Conservation (phyloP, 2,888 invertebrate genomes). For the Torymus texanus region DNA sequence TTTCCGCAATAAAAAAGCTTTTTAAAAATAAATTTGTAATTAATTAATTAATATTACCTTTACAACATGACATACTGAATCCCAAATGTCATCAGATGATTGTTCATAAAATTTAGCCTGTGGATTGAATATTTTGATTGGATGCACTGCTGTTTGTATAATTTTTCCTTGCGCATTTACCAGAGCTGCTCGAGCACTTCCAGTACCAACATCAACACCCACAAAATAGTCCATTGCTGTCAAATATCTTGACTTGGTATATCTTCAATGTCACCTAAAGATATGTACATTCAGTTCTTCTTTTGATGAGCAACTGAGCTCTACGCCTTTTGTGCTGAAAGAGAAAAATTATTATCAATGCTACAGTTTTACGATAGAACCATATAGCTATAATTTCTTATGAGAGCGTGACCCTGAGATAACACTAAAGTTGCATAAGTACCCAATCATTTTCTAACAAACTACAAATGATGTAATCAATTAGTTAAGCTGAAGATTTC, state of each 20-base stretch:
- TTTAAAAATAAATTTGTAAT: slow-evolving; percentile 19
- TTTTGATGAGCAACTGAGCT: slow-evolving; percentile 20
- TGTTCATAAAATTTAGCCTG: slow-evolving; percentile 89
- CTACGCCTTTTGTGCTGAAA: slow-evolving; percentile 19
- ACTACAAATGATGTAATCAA: neutral
- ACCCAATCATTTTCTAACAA: neutral
- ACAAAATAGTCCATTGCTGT: slow-evolving; percentile 79
- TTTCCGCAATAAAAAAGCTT: neutral
- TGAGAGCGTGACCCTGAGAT: slow-evolving; percentile 66
- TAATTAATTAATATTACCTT: slow-evolving; percentile 78
- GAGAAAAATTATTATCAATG: slow-evolving; percentile 58
- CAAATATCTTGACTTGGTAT: neutral
- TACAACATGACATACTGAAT: slow-evolving; percentile 83
- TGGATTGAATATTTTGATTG: slow-evolving; percentile 87
- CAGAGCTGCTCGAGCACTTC: slow-evolving; percentile 91
- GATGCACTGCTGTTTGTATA: slow-evolving; percentile 79
- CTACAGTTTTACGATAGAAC: slow-evolving; percentile 53
- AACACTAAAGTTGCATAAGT: slow-evolving; percentile 56
- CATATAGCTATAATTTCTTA: slow-evolving; percentile 56
- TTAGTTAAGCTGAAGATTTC: neutral
- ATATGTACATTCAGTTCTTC: neutral
- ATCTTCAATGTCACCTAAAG: neutral
- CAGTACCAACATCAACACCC: slow-evolving; percentile 96
- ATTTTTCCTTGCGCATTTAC: slow-evolving; percentile 84
- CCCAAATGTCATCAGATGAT: slow-evolving; percentile 93